Evolutionary conservation across 2,888 invertebrate species (phyloP), one percentile per base, ranked within the genome.

Genomic region (Terebella lapidaria): DNA sequence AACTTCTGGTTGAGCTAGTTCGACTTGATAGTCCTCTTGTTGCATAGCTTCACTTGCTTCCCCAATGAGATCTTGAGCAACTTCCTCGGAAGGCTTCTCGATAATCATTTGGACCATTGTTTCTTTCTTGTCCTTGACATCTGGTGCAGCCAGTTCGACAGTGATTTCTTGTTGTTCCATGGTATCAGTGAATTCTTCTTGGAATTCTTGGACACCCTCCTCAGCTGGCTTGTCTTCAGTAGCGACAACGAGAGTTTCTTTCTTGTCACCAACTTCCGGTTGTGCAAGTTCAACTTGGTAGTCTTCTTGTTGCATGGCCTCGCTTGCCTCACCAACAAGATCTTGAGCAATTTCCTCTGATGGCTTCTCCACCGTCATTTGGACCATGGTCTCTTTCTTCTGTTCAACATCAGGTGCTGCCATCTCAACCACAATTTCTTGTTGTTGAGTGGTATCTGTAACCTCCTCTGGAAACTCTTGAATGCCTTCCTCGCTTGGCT

Each of bases 11-110:
- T 60, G 35, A 20, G 29, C 57, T 35, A 60, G 54, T 22, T 57
- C 54, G 4, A 60, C 54, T 5, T n/a, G 18, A 1, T 53, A 46
- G 30, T 60, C 57, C 24, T 57, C 29, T 22, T 57, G 46, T 29
- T 58, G 26, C 3, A 51, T 61, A n/a, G 29, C 24, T 22, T 61
- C 61, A 22, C 22, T 20, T 18, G 61, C 15, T 28, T 18, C 27
- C 18, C 25, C 15, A 15, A 35, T 29, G 15, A 60, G 30, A 20
- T 57, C 56, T 72, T 74, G 55, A 67, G 64, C 46, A 73, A 74
- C 46, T 65, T 25, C 45, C 24, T 25, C n/a, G 22, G 52, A 27
- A 25, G 28, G 42, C 3, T 30, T 5, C 30, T 59, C 59, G 28
- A 24, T 20, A 24, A 25, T 49, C 0, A 47, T 56, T 10, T 30